Base-by-base conservation (phyloP, 2,113 vertebrate species). In the Nycticorax nycticorax region DNA sequence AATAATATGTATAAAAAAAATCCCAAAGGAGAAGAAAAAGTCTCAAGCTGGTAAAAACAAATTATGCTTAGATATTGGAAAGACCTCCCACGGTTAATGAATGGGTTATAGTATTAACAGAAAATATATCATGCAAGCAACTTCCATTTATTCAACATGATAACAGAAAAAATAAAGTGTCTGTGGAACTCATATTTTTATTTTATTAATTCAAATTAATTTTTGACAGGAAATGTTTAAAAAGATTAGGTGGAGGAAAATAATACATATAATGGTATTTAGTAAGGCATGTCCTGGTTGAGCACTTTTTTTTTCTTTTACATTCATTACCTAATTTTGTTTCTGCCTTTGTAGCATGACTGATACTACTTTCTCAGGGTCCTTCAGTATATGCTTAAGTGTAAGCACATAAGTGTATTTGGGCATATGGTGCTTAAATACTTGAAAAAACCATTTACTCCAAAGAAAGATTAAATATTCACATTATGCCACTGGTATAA, bases 1-100 rank as follows among this genome's bases (percentile, higher is more conserved):
- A 97, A 96, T 88, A 97, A 93, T 89, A 96, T 60, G 78, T 77
- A 67, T 96, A 92, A 96, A 96, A 81, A 96, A 95, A 94, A 75
- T 82, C 85, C 93, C 47, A 85, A 93, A 86, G 20, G 45, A 79
- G 56, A 95, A 91, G 48, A 83, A 85, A 74, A 93, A 60, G 35
- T 73, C 26, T 95, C 97, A 96, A 93, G 94, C 92, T 96, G 93
- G 67, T 83, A 91, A 95, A 95, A 94, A 55, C 41, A 83, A 97
- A 95, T 94, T 95, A 85, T 43, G 56, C 59, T 93, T 87, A 93
- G 91, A 82, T 92, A 90, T 79, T 88, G 55, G 39, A 93, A 94
- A 96, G 92, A 94, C 93, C 87, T 93, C 97, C 94, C 52, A 87
- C 16, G 33, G 94, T 77, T 94, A 93, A 95, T 77, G 39, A 94